Percentiles rank a stretch among this genome's conserved stretches.
Conservation (phyloP, 2,797 vertebrate species). For the Chromis chromis region DNA sequence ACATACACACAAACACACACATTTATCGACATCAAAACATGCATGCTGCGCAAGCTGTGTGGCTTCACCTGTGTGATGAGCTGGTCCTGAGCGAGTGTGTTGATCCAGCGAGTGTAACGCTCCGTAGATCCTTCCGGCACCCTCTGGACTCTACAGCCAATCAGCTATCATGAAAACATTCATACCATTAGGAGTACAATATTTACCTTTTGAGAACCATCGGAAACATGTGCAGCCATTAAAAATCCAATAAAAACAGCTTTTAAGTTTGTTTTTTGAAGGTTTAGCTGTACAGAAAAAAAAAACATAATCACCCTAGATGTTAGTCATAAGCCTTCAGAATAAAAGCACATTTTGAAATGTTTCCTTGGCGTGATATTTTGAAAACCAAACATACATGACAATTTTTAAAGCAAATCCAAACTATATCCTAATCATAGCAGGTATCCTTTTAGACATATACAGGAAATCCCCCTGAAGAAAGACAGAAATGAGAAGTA, state of each 20-base stretch:
- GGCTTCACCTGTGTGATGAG: conserved; percentile 91
- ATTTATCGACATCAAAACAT: conserved; percentile 7
- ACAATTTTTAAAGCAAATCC: no score
- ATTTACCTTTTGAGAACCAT: background rate
- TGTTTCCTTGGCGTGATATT: background rate
- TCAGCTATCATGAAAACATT: conserved; percentile 81
- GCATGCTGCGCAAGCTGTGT: background rate
- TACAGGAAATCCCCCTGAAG: no score
- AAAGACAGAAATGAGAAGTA: background rate
- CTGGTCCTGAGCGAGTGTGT: conserved; percentile 87
- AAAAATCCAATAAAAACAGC: no score
- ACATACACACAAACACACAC: conserved; percentile 13
- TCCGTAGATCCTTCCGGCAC: conserved; percentile 90
- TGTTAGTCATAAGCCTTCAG: background rate
- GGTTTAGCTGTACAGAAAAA: background rate
- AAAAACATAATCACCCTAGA: background rate
- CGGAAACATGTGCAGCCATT: background rate
- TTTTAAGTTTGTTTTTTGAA: no score
- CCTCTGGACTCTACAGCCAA: conserved; percentile 90
- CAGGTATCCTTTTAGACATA: no score
- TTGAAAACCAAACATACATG: no score
- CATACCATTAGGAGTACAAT: background rate
- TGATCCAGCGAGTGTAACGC: conserved; percentile 96
- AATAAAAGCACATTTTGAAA: background rate
- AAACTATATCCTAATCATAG: no score